Evolutionary conservation across 2,888 invertebrate genomes (phyloP).

Genomic region (Pandemis heparana): DNA sequence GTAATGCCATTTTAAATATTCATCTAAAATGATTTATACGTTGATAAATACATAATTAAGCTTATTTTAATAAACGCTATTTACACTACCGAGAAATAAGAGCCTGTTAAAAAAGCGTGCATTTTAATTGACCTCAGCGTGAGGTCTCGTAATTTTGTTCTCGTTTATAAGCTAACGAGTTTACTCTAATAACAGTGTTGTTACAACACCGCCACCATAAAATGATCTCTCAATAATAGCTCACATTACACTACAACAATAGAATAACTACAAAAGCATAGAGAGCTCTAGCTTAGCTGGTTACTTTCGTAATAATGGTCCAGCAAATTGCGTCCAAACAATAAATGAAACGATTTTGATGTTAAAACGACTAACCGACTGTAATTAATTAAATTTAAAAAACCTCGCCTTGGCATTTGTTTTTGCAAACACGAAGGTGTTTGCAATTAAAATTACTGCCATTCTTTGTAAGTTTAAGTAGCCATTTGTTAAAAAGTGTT

Average conservation of each 20-base stretch:
- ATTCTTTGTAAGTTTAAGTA: constrained; percentile 41
- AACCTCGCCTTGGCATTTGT: constrained; percentile 59
- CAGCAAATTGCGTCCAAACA: constrained; percentile 39
- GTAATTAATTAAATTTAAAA: constrained; percentile 52
- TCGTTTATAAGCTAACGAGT: constrained; percentile 62
- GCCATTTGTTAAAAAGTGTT: constrained; percentile 30
- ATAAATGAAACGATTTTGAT: constrained; percentile 40
- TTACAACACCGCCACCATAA: constrained; percentile 45
- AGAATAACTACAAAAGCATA: constrained; percentile 35
- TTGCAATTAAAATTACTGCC: constrained; percentile 52
- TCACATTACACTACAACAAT: constrained; percentile 35
- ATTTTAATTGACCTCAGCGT: constrained; percentile 69
- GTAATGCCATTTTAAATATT: constrained; percentile 20
- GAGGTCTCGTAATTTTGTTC: constrained; percentile 67
- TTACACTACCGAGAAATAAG: constrained; percentile 56
- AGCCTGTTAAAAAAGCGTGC: constrained; percentile 57
- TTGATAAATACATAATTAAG: constrained; percentile 44
- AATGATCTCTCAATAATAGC: constrained; percentile 33
- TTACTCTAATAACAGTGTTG: constrained; percentile 58
- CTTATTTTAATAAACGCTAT: constrained; percentile 61
- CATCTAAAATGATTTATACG: constrained; percentile 24
- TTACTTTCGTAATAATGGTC: constrained; percentile 39
- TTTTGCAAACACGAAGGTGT: constrained; percentile 52
- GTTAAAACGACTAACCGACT: constrained; percentile 42
- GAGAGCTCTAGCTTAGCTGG: constrained; percentile 36